phyloP scores from a whole-genome alignment of 1,140 invertebrate genomes.

The Venustaconcha ellipsiformis region DNA sequence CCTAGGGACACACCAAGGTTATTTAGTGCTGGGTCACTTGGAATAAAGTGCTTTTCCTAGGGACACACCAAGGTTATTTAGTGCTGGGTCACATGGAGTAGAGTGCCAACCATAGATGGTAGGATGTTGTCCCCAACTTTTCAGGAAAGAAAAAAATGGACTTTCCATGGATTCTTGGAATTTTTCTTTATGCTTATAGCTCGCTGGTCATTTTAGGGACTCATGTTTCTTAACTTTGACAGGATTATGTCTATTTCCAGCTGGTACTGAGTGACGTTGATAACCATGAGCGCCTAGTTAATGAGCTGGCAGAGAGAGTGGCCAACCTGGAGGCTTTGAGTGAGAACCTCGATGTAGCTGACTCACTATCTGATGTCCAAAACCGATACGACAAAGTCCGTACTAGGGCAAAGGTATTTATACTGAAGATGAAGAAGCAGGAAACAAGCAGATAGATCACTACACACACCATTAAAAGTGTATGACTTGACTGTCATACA shows the following conservation, averaged over 20 bases:
- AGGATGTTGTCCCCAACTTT: background rate
- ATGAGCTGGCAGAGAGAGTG: slow-evolving; percentile 75
- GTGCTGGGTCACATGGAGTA: too few relatives aligned
- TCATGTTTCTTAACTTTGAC: too few relatives aligned
- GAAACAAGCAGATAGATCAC: too few relatives aligned
- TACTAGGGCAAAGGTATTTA: slow-evolving; percentile 46
- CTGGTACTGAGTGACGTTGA: slow-evolving; percentile 58
- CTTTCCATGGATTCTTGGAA: background rate
- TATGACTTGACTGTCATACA: too few relatives aligned
- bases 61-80: too few relatives aligned
- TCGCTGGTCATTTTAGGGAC: too few relatives aligned
- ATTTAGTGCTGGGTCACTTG: too few relatives aligned
- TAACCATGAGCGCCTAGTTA: slow-evolving; percentile 57
- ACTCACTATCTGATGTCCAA: slow-evolving; percentile 54
- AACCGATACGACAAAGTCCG: slow-evolving; percentile 48
- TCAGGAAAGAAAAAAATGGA: background rate
- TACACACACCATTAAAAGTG: too few relatives aligned
- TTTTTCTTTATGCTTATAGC: background rate
- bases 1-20: too few relatives aligned
- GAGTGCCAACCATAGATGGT: background rate
- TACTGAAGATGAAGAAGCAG: too few relatives aligned
- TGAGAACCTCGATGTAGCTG: slow-evolving; percentile 52
- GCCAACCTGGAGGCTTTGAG: slow-evolving; percentile 67
- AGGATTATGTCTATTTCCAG: slow-evolving; percentile 33
- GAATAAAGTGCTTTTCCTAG: too few relatives aligned